Evolutionary conservation across 2,113 vertebrate species (phyloP), one percentile per base, ranked within the genome.

Genomic region (Castor canadensis): DNA sequence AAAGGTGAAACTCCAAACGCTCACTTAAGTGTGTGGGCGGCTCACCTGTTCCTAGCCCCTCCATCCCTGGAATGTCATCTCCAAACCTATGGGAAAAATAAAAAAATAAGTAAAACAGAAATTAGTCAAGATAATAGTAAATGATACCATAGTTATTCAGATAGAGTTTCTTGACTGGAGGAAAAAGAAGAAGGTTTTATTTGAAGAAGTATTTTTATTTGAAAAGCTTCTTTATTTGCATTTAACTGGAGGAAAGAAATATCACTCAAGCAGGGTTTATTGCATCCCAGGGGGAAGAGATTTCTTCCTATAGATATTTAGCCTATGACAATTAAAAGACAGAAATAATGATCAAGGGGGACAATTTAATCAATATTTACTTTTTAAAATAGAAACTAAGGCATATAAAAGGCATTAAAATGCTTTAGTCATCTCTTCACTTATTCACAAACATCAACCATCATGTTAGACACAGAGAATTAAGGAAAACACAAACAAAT

Each of bases 41-140:
- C 99, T 98, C 96, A 98, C 99, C 98, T 99, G 99, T 99, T 97
- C 99, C 99, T 10, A 99, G 98, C 12, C 99, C 99, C 96, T 99
- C 99, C 99, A 99, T 99, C 97, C 99, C 99, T 30, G 99, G 99
- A 93, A 99, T 99, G 87, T 99, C 99, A 95, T 99, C 99, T 87
- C 99, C 99, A 97, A 99, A 99, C 72, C 99, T 99, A 90, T 9
- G 17, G 4, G 20, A 28, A 16, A 40, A 35, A 40, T 3, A 75
- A 38, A 67, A 58, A 58, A 54, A 17, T 32, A 32, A 89, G 69
- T 3, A 66, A 96, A 40, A 56, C 26, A 86, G 26, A 94, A 49
- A 71, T 93, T 62, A 89, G 32, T 58, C 82, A 72, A 93, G 10
- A 49, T 47, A 12, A 38, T n/a, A 77, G 49, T 16, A n/a, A 35